phyloP scores from a whole-genome alignment of 2,113 vertebrate genomes.

The Marmota monax region DNA sequence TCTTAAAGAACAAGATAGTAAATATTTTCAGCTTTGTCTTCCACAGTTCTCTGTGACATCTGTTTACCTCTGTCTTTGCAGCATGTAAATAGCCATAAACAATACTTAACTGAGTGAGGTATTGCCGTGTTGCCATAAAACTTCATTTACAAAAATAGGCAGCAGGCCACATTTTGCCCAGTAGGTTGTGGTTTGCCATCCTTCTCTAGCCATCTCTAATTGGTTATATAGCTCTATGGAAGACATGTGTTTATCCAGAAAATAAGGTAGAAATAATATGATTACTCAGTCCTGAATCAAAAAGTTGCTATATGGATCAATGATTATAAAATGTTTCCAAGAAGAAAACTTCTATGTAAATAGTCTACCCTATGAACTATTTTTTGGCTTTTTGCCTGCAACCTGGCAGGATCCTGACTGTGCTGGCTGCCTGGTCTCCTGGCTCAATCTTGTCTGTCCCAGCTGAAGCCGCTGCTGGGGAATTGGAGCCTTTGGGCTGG shows the following conservation, averaged over 20 bases:
- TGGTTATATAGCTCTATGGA: neutral
- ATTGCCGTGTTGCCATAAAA: neutral
- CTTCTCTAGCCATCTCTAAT: neutral
- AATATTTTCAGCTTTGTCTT: constrained; percentile 18
- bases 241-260: constrained; percentile 40
- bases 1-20: constrained; percentile 21
- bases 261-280: constrained; percentile 47
- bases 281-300: neutral
- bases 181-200: neutral
- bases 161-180: neutral
- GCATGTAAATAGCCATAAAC: neutral
- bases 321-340: constrained; percentile 29
- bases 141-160: neutral
- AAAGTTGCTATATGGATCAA: constrained; percentile 1
- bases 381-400: neutral
- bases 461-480: too few relatives aligned
- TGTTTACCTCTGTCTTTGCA: neutral
- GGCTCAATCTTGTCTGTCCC: too few relatives aligned
- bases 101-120: neutral
- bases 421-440: too few relatives aligned
- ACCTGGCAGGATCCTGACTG: too few relatives aligned
- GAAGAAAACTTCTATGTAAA: constrained; percentile 22
- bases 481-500: too few relatives aligned
- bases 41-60: neutral
- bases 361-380: neutral